Percentiles rank a stretch among this genome's conserved stretches.
Conservation (phyloP, 2,113 vertebrate genomes). For the Carollia perspicillata region DNA sequence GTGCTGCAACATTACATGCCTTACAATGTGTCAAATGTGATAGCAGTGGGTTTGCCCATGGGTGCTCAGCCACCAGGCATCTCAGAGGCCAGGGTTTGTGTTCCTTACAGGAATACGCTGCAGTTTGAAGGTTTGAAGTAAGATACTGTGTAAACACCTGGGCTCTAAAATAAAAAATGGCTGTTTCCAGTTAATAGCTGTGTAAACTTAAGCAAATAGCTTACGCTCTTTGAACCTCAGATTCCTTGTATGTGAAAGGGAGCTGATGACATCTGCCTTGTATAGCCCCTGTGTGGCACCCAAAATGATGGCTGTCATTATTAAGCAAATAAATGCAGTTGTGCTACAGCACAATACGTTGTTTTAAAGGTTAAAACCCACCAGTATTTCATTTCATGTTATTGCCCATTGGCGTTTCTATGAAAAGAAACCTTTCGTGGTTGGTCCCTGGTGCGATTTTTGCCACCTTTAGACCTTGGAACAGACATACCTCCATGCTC, state of each 20-base stretch:
- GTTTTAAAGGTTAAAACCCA: background rate
- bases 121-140: background rate
- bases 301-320: background rate
- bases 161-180: background rate
- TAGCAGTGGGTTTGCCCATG: background rate
- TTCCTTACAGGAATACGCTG: background rate
- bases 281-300: background rate
- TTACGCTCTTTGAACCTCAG: background rate
- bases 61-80: background rate
- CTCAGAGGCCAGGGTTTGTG: background rate
- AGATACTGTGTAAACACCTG: background rate
- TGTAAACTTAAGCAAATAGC: background rate
- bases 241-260: background rate
- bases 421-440: background rate
- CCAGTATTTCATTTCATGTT: background rate
- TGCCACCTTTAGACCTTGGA: background rate
- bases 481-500: background rate
- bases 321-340: constrained; percentile 4
- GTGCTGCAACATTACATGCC: background rate
- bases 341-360: background rate
- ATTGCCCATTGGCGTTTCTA: background rate
- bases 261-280: background rate
- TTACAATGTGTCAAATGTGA: background rate
- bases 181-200: background rate
- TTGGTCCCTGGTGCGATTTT: background rate